phyloP scores from a whole-genome alignment of 2,113 vertebrate genomes.

The Pelodiscus sinensis region DNA sequence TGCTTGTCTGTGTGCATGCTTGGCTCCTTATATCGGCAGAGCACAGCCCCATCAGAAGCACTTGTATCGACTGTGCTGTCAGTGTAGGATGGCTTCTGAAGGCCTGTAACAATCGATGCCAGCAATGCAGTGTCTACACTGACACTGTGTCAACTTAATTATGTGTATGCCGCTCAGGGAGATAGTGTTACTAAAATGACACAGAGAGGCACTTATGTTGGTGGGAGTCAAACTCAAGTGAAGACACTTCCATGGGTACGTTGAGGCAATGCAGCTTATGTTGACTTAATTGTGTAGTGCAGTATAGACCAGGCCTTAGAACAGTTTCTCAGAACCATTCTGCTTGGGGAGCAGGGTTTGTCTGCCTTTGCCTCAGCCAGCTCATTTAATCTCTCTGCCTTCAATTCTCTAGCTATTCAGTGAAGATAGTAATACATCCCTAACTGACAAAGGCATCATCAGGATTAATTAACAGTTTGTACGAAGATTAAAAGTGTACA shows the following conservation, averaged over 20 bases:
- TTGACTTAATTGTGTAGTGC: background rate
- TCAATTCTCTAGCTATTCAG: background rate
- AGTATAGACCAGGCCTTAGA: background rate
- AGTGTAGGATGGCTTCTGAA: background rate
- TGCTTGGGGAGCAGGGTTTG: background rate
- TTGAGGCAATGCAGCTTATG: background rate
- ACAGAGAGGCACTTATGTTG: background rate
- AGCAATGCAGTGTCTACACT: background rate
- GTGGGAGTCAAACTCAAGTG: background rate
- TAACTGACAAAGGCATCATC: background rate
- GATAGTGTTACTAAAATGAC: background rate
- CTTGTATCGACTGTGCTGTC: background rate
- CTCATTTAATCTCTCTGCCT: background rate
- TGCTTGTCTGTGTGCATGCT: background rate
- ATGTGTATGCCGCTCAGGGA: background rate
- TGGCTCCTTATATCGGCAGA: background rate
- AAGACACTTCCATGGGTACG: background rate
- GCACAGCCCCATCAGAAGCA: background rate
- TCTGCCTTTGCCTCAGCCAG: background rate
- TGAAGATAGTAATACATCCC: background rate
- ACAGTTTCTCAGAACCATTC: background rate
- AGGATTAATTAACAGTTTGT: conserved; percentile 1
- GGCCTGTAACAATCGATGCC: background rate
- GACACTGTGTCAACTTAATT: background rate
- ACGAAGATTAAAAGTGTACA: conserved; percentile 7